Evolutionary conservation across 2,888 invertebrate genomes (phyloP), one percentile per base, ranked within the genome.

Genomic region (Druceiella hillmani): DNA sequence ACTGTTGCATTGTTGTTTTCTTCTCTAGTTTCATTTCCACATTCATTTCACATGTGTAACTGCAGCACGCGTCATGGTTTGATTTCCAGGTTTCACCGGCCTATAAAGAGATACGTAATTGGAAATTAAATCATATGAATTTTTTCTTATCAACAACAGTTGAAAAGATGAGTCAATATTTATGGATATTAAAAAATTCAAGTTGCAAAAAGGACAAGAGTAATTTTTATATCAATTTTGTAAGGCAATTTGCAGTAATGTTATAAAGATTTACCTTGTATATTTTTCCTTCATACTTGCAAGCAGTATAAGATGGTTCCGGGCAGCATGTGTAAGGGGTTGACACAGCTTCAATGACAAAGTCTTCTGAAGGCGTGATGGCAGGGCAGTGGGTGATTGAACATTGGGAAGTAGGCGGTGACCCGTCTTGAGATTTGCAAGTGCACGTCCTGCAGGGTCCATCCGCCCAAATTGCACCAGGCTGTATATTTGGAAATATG

Each of bases 391-490:
- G 62, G 2, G 62, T 66, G 7, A 60, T 58, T 1, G 63, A 50
- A 57, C 85, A 85, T 28, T 56, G 58, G 1, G 33, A 39, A 0
- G 48, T 3, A 0, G 46, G 54, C 2, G 52, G 50, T 38, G 58
- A 66, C 4, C 55, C 58, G 10, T 51, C 46, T 5, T 51, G 48
- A 25, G 55, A 50, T 20, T 61, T 60, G 55, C 85, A 86, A 28
- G 62, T 61, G 50, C 86, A 87, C 17, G 67, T 63, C 24, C 77
- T 74, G 52, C 87, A 87, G 13, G 81, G 79, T 0, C 84, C 85
- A 56, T 86, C 84, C 41, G 66, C 55, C 86, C 86, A 87, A 0
- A 61, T 68, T 2, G 76, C 71, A 7, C 79, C 76, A 27, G 66
- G 43, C 78, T 78, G 48, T 0, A 28, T 29, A 38, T 9, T n/a